Evolutionary conservation across 2,797 vertebrate genomes (phyloP).

Genomic region (Remorina albescens): DNA sequence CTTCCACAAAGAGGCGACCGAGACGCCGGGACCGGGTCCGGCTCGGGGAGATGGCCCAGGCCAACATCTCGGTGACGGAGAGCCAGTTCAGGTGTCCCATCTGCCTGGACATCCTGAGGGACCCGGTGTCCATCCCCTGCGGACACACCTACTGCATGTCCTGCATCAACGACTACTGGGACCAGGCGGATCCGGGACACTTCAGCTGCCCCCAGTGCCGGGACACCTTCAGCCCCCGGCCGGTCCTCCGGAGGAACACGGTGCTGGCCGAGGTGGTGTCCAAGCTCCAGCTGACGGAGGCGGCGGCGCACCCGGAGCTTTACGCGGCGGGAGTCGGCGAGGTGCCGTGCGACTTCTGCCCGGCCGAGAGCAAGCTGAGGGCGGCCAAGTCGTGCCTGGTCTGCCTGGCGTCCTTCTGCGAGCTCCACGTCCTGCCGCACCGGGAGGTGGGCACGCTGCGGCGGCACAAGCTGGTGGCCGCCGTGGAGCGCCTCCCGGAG

Average conservation of each 20-base stretch:
- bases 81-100: slow-evolving; percentile 85
- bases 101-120: slow-evolving; percentile 83
- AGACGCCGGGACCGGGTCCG: background rate
- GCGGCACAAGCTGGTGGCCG: slow-evolving; percentile 90
- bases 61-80: slow-evolving; percentile 81
- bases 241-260: slow-evolving; percentile 82
- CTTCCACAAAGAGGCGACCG: slow-evolving; percentile 30
- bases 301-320: slow-evolving; percentile 43
- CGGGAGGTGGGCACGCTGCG: slow-evolving; percentile 90
- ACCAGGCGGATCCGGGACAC: slow-evolving; percentile 64
- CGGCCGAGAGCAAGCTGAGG: slow-evolving; percentile 87
- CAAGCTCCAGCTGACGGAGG: slow-evolving; percentile 67
- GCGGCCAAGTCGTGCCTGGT: slow-evolving; percentile 92
- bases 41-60: slow-evolving; percentile 69
- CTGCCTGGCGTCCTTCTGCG: slow-evolving; percentile 93
- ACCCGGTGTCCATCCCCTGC: slow-evolving; percentile 85
- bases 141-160: slow-evolving; percentile 88
- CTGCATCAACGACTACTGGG: slow-evolving; percentile 85
- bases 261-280: slow-evolving; percentile 83
- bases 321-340: slow-evolving; percentile 80
- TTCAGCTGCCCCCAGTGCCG: slow-evolving; percentile 85
- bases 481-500: slow-evolving; percentile 88
- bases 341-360: slow-evolving; percentile 92
- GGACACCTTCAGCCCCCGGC: slow-evolving; percentile 81
- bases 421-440: slow-evolving; percentile 90